phyloP scores from a whole-genome alignment of 2,797 vertebrate genomes.

The Echiichthys vipera region DNA sequence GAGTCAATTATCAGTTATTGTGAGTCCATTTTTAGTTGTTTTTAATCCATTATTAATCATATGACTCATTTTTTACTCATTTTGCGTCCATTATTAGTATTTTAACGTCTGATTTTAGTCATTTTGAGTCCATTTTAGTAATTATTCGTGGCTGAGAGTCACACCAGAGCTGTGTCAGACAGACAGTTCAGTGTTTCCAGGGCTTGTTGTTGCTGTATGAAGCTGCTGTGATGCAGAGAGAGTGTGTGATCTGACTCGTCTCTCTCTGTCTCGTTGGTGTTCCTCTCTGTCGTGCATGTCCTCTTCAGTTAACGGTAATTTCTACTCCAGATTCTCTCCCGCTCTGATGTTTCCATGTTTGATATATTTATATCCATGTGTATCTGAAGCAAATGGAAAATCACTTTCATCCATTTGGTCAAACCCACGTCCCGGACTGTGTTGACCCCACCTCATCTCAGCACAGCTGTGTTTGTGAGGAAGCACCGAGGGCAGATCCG shows the following conservation, averaged over 20 bases:
- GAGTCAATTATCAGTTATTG: no score
- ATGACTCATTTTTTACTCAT: no score
- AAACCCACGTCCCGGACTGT: constrained; percentile 54
- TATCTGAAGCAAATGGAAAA: constrained; percentile 55
- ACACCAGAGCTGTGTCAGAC: no score
- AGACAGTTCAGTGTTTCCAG: no score
- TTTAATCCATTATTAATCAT: no score
- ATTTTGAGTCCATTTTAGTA: no score
- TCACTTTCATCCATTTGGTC: constrained; percentile 55
- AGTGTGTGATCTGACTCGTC: constrained; percentile 49
- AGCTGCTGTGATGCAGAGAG: not conserved
- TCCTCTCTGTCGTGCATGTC: constrained; percentile 81
- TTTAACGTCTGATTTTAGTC: no score
- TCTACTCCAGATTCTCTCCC: constrained; percentile 72
- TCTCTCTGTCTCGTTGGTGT: constrained; percentile 76
- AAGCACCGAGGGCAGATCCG: constrained; percentile 79
- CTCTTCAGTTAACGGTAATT: constrained; percentile 89
- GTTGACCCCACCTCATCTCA: constrained; percentile 54
- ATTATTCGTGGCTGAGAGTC: no score
- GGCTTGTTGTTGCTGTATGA: no score
- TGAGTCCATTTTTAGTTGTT: no score
- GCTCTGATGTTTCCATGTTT: constrained; percentile 42
- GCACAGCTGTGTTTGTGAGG: constrained; percentile 52
- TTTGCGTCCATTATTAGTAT: no score
- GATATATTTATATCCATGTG: constrained; percentile 42